These are phyloP conservation scores for Malacoraja senta DNA, from an alignment of 2,797 vertebrate genomes.

Conservation along the genomic window DNA sequence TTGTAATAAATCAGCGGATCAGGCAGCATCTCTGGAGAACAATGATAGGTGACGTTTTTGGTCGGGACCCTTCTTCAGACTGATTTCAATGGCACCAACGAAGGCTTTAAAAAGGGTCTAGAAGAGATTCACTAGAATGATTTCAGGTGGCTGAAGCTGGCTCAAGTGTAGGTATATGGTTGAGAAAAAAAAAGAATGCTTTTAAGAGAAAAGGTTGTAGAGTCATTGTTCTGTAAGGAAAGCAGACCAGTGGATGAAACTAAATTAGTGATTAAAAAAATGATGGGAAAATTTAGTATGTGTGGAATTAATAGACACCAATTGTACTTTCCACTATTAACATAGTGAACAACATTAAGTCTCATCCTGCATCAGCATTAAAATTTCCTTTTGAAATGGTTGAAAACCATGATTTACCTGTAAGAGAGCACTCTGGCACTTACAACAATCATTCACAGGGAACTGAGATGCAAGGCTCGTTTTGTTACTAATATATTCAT, in stretches of 20 bases:
- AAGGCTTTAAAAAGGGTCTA: too few species aligned
- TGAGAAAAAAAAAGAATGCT: too few species aligned
- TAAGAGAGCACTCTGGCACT: not conserved
- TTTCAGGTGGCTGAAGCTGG: too few species aligned
- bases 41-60: not conserved
- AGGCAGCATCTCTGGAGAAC: too few species aligned
- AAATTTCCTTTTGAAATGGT: too few species aligned
- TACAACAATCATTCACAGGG: constrained; percentile 16
- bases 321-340: not conserved
- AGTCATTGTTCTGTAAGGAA: not conserved
- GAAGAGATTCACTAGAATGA: too few species aligned
- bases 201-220: too few species aligned
- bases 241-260: not conserved
- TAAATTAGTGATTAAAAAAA: not conserved
- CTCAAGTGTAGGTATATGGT: too few species aligned
- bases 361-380: not conserved
- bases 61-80: not conserved
- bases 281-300: not conserved
- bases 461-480: not conserved
- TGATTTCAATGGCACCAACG: not conserved
- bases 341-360: not conserved
- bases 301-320: not conserved
- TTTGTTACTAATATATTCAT: constrained; percentile 32
- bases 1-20: too few species aligned
- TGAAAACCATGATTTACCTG: not conserved